These are phyloP conservation scores for Rhinophrynus dorsalis DNA, from an alignment of 2,797 vertebrate species.

Conservation along the genomic window DNA sequence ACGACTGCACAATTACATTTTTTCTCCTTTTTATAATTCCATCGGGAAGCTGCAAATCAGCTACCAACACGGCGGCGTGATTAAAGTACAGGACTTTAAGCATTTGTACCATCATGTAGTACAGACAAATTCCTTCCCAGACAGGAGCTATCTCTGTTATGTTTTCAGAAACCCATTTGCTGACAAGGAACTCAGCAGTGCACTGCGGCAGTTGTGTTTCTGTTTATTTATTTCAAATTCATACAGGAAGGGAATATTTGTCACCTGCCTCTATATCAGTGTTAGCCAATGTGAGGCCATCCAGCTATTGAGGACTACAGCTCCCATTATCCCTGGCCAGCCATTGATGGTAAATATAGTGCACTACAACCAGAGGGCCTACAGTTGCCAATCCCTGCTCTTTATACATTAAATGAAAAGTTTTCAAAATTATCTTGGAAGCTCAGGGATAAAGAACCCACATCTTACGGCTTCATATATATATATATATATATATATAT, in stretches of 20 bases:
- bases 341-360: no score
- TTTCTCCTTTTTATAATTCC: conserved; percentile 13
- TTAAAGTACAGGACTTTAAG: background rate
- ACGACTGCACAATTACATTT: conserved; percentile 11
- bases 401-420: conserved; percentile 10
- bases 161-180: conserved; percentile 17
- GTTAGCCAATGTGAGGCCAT: no score
- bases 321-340: no score
- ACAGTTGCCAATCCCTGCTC: no score
- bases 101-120: background rate
- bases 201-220: background rate
- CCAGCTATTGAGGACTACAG: no score
- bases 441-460: conserved; percentile 35
- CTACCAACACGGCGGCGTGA: conserved; percentile 12
- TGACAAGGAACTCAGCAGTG: conserved; percentile 19
- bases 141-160: conserved; percentile 9
- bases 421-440: conserved; percentile 44
- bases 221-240: conserved; percentile 45
- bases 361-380: no score
- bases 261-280: conserved; percentile 26
- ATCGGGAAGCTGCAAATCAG: conserved; percentile 1
- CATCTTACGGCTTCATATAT: no score
- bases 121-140: conserved; percentile 1
- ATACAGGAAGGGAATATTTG: conserved; percentile 41
- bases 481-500: no score